Percentiles rank a stretch among this genome's conserved stretches.
phyloP scores from a whole-genome alignment of 2,888 invertebrate genomes.

The Drosophila atripex region DNA sequence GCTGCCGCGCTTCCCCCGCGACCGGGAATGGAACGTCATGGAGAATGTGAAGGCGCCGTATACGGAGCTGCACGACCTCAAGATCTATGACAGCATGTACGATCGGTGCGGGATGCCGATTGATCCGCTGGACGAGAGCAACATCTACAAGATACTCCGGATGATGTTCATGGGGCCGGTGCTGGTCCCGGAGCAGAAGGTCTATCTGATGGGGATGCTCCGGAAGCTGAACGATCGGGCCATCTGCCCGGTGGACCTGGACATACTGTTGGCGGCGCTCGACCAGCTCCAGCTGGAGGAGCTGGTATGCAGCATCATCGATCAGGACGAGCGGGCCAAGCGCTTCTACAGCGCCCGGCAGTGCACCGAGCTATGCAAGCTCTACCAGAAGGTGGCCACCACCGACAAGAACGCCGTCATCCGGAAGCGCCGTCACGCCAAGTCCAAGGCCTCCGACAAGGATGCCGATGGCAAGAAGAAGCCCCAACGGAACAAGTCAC shows the following conservation, averaged over 20 bases:
- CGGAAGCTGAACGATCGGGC: constrained; percentile 43
- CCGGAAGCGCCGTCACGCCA: background rate
- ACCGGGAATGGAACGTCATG: constrained; percentile 63
- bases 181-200: constrained; percentile 44
- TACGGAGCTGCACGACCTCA: constrained; percentile 57
- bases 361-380: constrained; percentile 43
- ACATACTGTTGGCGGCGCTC: constrained; percentile 35
- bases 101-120: constrained; percentile 64
- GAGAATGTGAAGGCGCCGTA: constrained; percentile 55
- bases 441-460: background rate
- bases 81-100: constrained; percentile 68
- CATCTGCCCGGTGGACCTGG: constrained; percentile 39
- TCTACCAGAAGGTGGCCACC: constrained; percentile 42
- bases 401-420: constrained; percentile 38
- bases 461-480: background rate
- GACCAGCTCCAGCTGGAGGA: constrained; percentile 25
- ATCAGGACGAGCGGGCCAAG: constrained; percentile 29
- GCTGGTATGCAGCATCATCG: constrained; percentile 50
- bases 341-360: constrained; percentile 26
- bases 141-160: constrained; percentile 52
- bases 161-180: constrained; percentile 50
- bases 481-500: background rate
- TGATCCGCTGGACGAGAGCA: constrained; percentile 52
- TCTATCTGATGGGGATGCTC: constrained; percentile 46
- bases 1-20: constrained; percentile 25